Percentiles rank a stretch among this genome's conserved stretches.
Evolutionary conservation across 2,113 vertebrate species (phyloP).

Genomic region (Notiomystis cincta): DNA sequence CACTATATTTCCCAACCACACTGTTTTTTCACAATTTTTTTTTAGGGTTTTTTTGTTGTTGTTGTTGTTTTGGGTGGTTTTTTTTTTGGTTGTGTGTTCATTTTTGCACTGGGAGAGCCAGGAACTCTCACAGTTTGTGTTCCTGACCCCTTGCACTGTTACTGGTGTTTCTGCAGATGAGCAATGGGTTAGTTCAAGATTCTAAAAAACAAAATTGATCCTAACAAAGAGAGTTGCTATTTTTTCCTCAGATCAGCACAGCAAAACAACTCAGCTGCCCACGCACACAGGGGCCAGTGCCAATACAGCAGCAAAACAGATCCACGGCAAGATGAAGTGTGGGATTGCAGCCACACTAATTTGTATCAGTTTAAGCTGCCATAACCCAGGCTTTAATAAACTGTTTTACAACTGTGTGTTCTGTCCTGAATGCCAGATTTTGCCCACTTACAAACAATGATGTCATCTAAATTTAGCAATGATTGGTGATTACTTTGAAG

Average conservation of each 20-base stretch:
- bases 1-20: background rate
- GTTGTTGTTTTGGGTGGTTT: background rate
- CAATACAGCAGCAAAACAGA: background rate
- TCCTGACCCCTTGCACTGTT: background rate
- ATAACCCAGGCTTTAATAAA: background rate
- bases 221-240: background rate
- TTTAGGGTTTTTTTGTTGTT: background rate
- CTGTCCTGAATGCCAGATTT: background rate
- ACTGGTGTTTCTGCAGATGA: background rate
- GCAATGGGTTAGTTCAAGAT: background rate
- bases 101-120: background rate
- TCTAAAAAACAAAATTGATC: background rate
- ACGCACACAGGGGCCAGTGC: background rate
- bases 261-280: background rate
- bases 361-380: conserved; percentile 3
- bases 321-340: background rate
- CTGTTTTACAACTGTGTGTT: background rate
- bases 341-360: background rate
- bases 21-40: background rate
- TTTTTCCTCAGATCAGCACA: background rate
- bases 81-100: background rate
- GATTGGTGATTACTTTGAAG: background rate
- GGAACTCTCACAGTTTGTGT: background rate
- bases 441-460: background rate
- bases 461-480: background rate